A percentile compares a stretch with the other conserved stretches of the same genome.
These are phyloP conservation scores for Patella vulgata DNA, from an alignment of 1,140 invertebrate genomes.

Conservation along the genomic window DNA sequence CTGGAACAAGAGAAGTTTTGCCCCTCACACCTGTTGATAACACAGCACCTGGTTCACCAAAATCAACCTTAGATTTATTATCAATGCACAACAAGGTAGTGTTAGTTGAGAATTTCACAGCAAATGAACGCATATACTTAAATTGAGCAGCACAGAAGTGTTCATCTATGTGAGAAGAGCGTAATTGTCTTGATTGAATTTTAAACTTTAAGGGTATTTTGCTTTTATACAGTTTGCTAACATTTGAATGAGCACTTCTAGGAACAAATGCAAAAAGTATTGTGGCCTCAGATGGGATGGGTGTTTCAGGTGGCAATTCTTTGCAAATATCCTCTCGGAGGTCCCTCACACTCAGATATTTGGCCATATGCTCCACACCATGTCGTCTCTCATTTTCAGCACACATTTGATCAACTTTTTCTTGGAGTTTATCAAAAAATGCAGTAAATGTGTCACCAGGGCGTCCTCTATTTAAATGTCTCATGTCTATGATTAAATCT, in stretches of 20 bases:
- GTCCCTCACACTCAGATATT: conserved; percentile 31
- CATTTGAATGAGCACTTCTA: conserved; percentile 29
- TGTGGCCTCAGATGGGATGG: conserved; percentile 30
- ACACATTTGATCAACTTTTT: conserved; percentile 20
- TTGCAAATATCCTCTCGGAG: conserved; percentile 20
- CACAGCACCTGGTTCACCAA: conserved; percentile 32
- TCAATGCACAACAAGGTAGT: conserved; percentile 28
- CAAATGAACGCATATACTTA: conserved; percentile 29
- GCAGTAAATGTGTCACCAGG: conserved; percentile 36
- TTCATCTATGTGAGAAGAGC: conserved; percentile 29
- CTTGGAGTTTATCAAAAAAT: conserved; percentile 28
- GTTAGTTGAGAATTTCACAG: conserved; percentile 21
- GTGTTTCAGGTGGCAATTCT: conserved; percentile 23
- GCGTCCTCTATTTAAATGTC: conserved; percentile 28
- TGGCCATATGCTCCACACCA: conserved; percentile 24
- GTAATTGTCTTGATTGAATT: conserved; percentile 29
- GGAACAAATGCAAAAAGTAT: conserved; percentile 33
- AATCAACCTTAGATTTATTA: conserved; percentile 36
- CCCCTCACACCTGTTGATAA: conserved; percentile 25
- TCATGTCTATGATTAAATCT: conserved; percentile 31
- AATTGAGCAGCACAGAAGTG: conserved; percentile 36
- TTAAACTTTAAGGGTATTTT: conserved; percentile 23
- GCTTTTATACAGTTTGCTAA: conserved; percentile 25
- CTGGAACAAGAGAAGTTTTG: conserved; percentile 27
- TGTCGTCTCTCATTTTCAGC: conserved; percentile 33